These are phyloP conservation scores for Synergus japonicus DNA, from an alignment of 2,888 invertebrate species.

Conservation along the genomic window DNA sequence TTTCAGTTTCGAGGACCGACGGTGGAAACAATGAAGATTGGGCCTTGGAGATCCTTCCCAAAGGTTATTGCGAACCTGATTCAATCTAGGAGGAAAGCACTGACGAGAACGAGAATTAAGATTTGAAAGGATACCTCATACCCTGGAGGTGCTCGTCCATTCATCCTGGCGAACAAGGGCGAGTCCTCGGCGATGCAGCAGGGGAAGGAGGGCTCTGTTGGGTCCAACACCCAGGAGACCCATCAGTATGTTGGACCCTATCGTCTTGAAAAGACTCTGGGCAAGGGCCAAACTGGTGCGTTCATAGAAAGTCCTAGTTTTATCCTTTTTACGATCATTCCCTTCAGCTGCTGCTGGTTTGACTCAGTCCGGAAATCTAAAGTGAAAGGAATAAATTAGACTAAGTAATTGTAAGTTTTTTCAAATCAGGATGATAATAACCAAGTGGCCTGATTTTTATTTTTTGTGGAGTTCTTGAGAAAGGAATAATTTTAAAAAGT, in stretches of 20 bases:
- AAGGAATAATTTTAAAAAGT: too few species aligned
- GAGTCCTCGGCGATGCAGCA: conserved; percentile 70
- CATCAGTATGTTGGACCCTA: conserved; percentile 99
- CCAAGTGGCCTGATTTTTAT: conserved; percentile 5
- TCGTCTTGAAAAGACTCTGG: conserved; percentile 98
- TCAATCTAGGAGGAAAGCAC: conserved; percentile 37
- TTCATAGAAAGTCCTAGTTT: conserved; percentile 46
- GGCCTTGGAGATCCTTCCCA: conserved; percentile 26
- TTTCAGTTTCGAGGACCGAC: conserved; percentile 19
- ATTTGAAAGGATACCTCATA: conserved; percentile 37
- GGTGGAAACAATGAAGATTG: conserved; percentile 28
- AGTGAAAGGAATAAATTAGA: background rate
- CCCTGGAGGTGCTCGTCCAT: conserved; percentile 10
- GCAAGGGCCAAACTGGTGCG: conserved; percentile 99
- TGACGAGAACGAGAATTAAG: conserved; percentile 39
- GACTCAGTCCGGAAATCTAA: background rate
- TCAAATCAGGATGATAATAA: background rate
- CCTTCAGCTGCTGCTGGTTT: background rate
- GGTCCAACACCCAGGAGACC: conserved; percentile 80
- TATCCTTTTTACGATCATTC: background rate
- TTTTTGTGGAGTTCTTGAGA: background rate
- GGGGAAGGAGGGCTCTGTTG: conserved; percentile 72
- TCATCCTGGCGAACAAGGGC: conserved; percentile 71
- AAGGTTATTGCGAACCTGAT: conserved; percentile 14
- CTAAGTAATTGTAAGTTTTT: background rate